A percentile compares a stretch with the other conserved stretches of the same genome.
These are phyloP conservation scores for Reinhardtius hippoglossoides DNA, from an alignment of 2,113 vertebrate species.

Conservation along the genomic window DNA sequence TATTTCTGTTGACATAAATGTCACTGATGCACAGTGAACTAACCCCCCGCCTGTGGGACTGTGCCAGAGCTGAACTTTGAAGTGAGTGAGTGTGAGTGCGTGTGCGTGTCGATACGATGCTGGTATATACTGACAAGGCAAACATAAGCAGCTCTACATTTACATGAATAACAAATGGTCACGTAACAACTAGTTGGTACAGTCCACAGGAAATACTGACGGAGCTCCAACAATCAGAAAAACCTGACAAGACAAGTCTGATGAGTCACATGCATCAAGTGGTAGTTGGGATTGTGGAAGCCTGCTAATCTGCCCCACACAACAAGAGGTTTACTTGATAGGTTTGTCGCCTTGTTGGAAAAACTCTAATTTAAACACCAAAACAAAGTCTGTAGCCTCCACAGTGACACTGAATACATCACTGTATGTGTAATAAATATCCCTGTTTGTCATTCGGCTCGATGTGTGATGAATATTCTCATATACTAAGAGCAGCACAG, in stretches of 20 bases:
- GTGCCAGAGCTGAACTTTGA: not conserved
- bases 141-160: not conserved
- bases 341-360: not conserved
- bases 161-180: not conserved
- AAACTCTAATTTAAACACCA: conserved; percentile 21
- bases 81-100: not conserved
- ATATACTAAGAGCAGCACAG: conserved; percentile 6
- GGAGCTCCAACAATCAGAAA: conserved; percentile 33
- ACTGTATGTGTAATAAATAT: conserved; percentile 16
- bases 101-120: not conserved
- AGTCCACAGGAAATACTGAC: conserved; percentile 7
- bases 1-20: not conserved
- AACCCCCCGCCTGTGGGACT: no score
- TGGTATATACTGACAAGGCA: not conserved
- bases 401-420: conserved; percentile 6
- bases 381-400: conserved; percentile 21
- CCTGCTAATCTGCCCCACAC: conserved; percentile 37
- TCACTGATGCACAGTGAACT: not conserved
- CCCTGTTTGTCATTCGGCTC: not conserved
- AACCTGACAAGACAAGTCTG: conserved; percentile 65
- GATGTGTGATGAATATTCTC: not conserved
- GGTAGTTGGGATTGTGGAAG: conserved; percentile 17
- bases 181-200: conserved; percentile 7
- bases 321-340: conserved; percentile 33
- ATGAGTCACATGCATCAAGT: conserved; percentile 45